Conservation (phyloP, 2,797 vertebrate species). For the Typhlichthys eigenmanni region DNA sequence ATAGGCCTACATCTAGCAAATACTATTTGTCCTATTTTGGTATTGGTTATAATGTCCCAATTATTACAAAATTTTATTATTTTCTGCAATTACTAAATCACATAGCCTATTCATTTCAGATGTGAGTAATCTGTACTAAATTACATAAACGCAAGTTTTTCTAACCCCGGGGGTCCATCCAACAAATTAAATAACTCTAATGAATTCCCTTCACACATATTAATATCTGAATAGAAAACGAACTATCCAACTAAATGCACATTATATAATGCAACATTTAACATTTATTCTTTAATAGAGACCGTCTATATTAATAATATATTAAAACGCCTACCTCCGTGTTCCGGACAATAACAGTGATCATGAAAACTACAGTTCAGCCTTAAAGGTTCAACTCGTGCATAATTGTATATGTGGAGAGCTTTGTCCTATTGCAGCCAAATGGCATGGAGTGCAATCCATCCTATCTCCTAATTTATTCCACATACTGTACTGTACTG, state of each 20-base stretch:
- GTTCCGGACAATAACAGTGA: slow-evolving; percentile 15
- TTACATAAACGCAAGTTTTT: too few relatives aligned
- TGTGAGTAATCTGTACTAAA: too few relatives aligned
- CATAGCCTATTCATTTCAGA: too few relatives aligned
- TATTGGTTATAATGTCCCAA: too few relatives aligned
- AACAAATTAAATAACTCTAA: neutral
- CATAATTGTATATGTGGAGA: slow-evolving; percentile 21
- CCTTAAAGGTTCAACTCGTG: slow-evolving; percentile 24
- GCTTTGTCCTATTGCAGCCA: neutral
- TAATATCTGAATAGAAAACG: neutral
- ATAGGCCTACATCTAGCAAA: too few relatives aligned
- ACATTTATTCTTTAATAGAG: too few relatives aligned
- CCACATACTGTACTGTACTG: neutral
- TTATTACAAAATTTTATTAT: too few relatives aligned
- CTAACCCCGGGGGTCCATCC: too few relatives aligned
- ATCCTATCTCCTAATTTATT: slow-evolving; percentile 21
- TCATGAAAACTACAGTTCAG: slow-evolving; percentile 21
- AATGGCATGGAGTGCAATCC: slow-evolving; percentile 9
- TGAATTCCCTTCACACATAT: neutral
- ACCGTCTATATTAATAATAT: neutral
- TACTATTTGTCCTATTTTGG: too few relatives aligned
- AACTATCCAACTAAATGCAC: too few relatives aligned
- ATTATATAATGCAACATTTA: too few relatives aligned
- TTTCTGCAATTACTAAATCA: too few relatives aligned
- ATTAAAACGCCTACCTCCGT: neutral